Evolutionary conservation across 2,113 vertebrate species (phyloP).

Genomic region (Tapirus terrestris): DNA sequence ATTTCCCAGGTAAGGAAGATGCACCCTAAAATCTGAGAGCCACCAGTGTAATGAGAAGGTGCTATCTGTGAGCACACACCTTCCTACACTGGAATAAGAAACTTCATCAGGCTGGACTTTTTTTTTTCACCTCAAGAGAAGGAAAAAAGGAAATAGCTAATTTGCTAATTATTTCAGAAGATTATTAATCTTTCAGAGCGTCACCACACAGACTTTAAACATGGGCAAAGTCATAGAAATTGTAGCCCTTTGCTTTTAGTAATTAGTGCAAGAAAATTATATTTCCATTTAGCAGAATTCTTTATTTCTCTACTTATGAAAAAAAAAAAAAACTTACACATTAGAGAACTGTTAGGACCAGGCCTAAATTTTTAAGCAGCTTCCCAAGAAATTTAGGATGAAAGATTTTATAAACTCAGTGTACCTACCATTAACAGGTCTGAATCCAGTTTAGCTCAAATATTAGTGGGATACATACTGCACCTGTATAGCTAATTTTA

Average conservation of each 20-base stretch:
- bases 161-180: slow-evolving; percentile 38
- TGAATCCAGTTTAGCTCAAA: not conserved
- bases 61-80: not conserved
- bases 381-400: not conserved
- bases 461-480: not conserved
- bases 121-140: not conserved
- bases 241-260: not conserved
- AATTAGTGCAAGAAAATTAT: slow-evolving; percentile 23
- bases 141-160: not conserved
- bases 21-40: not conserved
- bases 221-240: not conserved
- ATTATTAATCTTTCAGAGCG: not conserved
- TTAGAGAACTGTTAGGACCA: not conserved
- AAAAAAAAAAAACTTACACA: not conserved
- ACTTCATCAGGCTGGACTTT: not conserved
- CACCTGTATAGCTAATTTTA: not conserved
- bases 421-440: not conserved
- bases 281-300: not conserved
- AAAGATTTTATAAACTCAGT: not conserved
- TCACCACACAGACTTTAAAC: not conserved
- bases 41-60: not conserved
- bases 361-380: slow-evolving; percentile 22
- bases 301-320: not conserved
- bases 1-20: not conserved
- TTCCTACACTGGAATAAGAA: not conserved